Conservation (phyloP, 2,888 invertebrate genomes). For the Ceriagrion tenellum region DNA sequence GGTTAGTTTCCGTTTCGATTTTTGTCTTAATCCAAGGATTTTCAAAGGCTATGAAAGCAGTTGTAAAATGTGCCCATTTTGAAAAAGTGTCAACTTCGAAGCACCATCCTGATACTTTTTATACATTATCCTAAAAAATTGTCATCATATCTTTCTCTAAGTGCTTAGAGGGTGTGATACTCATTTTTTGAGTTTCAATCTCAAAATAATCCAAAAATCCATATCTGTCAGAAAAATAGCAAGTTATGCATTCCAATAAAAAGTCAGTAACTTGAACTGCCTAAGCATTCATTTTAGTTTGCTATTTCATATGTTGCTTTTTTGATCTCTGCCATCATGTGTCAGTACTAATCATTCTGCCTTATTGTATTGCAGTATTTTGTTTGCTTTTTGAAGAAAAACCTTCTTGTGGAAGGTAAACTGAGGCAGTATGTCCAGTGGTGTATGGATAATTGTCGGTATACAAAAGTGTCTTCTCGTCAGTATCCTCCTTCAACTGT, state of each 20-base stretch:
- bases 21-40: no score
- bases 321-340: not conserved
- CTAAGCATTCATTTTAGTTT: not conserved
- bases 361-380: conserved; percentile 81
- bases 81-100: no score
- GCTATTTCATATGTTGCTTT: not conserved
- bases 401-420: conserved; percentile 84
- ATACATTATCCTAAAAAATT: no score
- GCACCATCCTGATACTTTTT: no score
- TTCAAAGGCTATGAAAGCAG: no score
- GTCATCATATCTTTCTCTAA: no score
- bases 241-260: not conserved
- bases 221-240: no score
- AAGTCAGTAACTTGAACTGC: not conserved
- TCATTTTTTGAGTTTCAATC: no score
- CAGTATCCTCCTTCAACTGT: conserved; percentile 94
- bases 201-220: no score
- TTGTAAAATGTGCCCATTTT: no score
- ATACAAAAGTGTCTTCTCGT: conserved; percentile 89
- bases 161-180: no score
- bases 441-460: conserved; percentile 95
- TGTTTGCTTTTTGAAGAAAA: conserved; percentile 87
- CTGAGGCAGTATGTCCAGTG: conserved; percentile 93
- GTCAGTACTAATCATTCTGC: conserved; percentile 26
- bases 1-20: conserved; percentile 74